phyloP scores from a whole-genome alignment of 2,797 vertebrate genomes.

The Atherinosoma microstoma region DNA sequence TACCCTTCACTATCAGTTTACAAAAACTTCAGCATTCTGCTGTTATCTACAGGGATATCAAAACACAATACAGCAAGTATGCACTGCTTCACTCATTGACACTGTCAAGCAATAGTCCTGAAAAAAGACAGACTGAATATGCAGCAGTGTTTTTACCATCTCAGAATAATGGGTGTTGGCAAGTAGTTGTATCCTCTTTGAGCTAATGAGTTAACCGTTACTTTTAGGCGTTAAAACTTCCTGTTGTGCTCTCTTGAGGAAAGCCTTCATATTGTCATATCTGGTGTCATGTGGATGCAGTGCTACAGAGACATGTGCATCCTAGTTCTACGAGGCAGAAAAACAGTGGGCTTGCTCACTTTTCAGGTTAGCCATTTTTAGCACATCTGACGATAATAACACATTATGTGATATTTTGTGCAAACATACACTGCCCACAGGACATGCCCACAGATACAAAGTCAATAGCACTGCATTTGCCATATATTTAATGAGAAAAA shows the following conservation, averaged over 20 bases:
- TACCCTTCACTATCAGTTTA: constrained; percentile 81
- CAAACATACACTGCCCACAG: not conserved
- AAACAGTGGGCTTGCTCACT: not conserved
- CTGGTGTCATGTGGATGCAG: constrained; percentile 3
- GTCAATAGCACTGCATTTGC: not conserved
- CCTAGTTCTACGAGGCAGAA: not conserved
- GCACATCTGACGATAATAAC: not conserved
- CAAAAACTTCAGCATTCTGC: constrained; percentile 80
- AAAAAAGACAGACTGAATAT: constrained; percentile 4
- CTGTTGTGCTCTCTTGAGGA: constrained; percentile 17
- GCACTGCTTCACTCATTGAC: constrained; percentile 31
- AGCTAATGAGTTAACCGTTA: constrained; percentile 37
- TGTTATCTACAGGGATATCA: constrained; percentile 68
- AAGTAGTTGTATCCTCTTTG: constrained; percentile 16
- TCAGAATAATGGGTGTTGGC: constrained; percentile 20
- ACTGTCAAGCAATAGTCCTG: constrained; percentile 8
- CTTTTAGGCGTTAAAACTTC: constrained; percentile 38
- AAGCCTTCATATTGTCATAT: not conserved
- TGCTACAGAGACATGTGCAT: not conserved
- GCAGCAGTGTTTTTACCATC: constrained; percentile 8
- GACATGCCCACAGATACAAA: not conserved
- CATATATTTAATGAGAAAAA: not conserved
- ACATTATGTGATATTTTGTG: not conserved
- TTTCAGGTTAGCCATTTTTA: not conserved
- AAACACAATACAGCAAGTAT: constrained; percentile 52